phyloP scores from a whole-genome alignment of 2,888 invertebrate species.

The Terebella lapidaria region DNA sequence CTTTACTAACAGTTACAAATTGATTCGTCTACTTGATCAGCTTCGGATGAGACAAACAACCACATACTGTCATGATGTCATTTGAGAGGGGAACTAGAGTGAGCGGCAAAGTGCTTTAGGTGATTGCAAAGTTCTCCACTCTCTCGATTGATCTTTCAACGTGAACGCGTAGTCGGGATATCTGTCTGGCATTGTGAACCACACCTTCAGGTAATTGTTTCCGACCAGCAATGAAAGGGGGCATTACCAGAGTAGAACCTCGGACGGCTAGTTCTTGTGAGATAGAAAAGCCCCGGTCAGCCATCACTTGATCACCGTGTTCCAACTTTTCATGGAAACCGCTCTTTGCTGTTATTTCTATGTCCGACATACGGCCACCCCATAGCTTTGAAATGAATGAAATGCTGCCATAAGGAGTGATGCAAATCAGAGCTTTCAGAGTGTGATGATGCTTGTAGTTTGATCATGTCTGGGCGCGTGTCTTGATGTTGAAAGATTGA shows the following conservation, averaged over 20 bases:
- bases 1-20: no score
- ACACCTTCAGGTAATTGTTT: not conserved
- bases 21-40: no score
- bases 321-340: not conserved
- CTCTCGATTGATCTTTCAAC: conserved; percentile 3
- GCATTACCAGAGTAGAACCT: not conserved
- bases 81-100: no score
- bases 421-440: not conserved
- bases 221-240: not conserved
- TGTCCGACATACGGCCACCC: not conserved
- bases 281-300: conserved; percentile 3
- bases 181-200: not conserved
- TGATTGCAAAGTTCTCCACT: conserved; percentile 7
- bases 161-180: conserved; percentile 3
- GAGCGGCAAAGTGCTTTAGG: no score
- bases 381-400: not conserved
- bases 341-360: not conserved
- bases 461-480: not conserved
- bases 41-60: no score
- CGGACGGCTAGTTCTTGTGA: conserved; percentile 2
- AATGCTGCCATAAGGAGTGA: not conserved
- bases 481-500: not conserved
- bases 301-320: conserved; percentile 1
- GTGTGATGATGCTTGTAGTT: not conserved
- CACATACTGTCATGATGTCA: no score